Evolutionary conservation across 2,113 vertebrate species (phyloP).

Genomic region (Tinamus guttatus): DNA sequence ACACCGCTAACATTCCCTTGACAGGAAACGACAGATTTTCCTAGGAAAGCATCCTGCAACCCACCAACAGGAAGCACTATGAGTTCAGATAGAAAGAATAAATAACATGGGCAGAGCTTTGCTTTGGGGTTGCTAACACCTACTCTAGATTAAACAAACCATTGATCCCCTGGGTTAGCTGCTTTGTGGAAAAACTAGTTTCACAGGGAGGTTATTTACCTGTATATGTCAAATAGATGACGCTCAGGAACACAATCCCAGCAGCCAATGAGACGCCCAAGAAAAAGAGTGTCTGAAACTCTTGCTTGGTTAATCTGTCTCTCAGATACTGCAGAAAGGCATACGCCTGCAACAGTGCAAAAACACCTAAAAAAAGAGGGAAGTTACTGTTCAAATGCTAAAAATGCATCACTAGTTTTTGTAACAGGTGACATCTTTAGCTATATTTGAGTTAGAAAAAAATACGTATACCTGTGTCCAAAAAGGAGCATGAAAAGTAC

Average conservation of each 20-base stretch:
- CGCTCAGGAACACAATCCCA: constrained; percentile 91
- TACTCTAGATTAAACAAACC: background rate
- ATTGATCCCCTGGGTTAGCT: background rate
- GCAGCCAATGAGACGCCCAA: constrained; percentile 91
- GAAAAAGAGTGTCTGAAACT: constrained; percentile 96
- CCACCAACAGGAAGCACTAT: background rate
- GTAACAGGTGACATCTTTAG: background rate
- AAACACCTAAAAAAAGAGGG: constrained; percentile 85
- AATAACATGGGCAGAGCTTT: background rate
- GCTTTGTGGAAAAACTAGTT: background rate
- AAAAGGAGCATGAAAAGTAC: no score
- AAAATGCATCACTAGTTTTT: background rate
- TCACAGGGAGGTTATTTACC: constrained; percentile 75
- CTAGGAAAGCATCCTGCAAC: background rate
- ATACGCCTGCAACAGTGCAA: constrained; percentile 94
- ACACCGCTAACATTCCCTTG: background rate
- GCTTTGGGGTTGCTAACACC: background rate
- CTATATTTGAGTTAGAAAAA: background rate
- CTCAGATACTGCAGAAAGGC: constrained; percentile 94
- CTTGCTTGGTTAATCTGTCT: constrained; percentile 92
- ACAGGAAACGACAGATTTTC: background rate
- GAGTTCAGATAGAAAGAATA: background rate
- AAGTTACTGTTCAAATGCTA: background rate
- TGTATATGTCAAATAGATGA: constrained; percentile 97
- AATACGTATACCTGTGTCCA: background rate